Evolutionary conservation across 2,888 invertebrate genomes (phyloP).

Genomic region (Phyllotreta cruciferae): DNA sequence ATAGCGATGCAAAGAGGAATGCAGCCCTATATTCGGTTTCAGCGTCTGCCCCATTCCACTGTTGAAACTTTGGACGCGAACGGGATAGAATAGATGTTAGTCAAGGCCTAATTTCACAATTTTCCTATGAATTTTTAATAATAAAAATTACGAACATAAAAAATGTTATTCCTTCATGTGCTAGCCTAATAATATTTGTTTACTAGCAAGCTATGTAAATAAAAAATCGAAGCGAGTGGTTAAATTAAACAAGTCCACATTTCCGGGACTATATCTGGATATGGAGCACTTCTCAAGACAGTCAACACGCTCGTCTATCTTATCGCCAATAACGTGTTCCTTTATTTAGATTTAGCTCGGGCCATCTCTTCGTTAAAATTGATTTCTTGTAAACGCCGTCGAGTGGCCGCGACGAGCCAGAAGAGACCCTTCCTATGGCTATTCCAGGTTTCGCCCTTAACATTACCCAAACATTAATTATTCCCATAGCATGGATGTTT

Average conservation of each 20-base stretch:
- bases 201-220: background rate
- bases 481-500: conserved; percentile 55
- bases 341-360: conserved; percentile 52
- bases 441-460: conserved; percentile 49
- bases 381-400: conserved; percentile 49
- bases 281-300: conserved; percentile 44
- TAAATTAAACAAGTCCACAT: background rate
- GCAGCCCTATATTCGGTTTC: conserved; percentile 35
- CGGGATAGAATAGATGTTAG: conserved; percentile 24
- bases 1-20: conserved; percentile 45
- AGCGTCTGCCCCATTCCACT: conserved; percentile 21
- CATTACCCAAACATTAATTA: conserved; percentile 58
- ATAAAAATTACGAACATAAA: background rate
- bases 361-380: conserved; percentile 48
- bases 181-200: background rate
- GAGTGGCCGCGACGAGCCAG: conserved; percentile 51
- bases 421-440: conserved; percentile 43
- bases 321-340: conserved; percentile 56
- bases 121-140: background rate
- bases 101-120: conserved; percentile 9
- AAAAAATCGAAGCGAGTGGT: background rate
- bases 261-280: conserved; percentile 37
- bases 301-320: conserved; percentile 56
- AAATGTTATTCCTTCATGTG: too few relatives aligned
- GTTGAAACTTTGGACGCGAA: conserved; percentile 36